Conservation (phyloP, 2,113 vertebrate species). For the Alligator sinensis region DNA sequence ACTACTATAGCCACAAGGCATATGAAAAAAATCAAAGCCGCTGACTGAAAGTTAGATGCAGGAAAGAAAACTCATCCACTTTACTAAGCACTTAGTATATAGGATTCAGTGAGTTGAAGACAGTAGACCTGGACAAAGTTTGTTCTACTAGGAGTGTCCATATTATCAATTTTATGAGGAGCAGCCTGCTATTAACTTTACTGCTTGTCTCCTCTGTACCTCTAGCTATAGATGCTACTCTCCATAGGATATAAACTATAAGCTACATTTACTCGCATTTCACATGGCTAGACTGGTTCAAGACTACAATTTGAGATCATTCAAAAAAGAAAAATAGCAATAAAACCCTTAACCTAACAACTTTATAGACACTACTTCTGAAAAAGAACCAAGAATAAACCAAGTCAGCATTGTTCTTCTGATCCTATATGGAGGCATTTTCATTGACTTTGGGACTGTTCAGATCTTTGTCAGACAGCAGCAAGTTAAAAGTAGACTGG, state of each 20-base stretch:
- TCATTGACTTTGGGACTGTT: neutral
- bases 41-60: neutral
- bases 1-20: neutral
- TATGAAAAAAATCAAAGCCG: neutral
- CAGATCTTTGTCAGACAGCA: neutral
- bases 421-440: neutral
- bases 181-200: neutral
- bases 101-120: neutral
- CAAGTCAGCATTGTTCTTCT: neutral
- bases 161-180: neutral
- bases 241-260: neutral
- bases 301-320: neutral
- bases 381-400: neutral
- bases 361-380: neutral
- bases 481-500: neutral
- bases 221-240: neutral
- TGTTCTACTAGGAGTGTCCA: neutral
- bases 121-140: neutral
- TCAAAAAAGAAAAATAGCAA: neutral
- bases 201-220: neutral
- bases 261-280: neutral
- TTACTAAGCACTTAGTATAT: accelerated
- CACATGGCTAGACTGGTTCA: no score
- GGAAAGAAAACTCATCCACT: neutral
- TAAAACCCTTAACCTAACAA: neutral